Percentiles rank a stretch among this genome's conserved stretches.
phyloP scores from a whole-genome alignment of 2,888 invertebrate species.

The Melanotus villosus region DNA sequence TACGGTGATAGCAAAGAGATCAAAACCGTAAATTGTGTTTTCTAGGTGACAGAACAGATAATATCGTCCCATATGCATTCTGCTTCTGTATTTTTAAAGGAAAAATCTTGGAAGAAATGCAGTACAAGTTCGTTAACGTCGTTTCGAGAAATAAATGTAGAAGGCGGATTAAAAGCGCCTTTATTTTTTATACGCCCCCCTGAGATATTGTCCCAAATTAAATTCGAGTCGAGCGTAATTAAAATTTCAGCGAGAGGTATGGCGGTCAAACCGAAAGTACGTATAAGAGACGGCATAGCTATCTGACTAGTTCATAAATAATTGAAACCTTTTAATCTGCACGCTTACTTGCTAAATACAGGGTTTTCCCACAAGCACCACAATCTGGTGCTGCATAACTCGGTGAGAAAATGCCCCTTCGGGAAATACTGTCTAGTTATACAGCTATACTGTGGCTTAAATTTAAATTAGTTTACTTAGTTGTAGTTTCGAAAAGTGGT shows the following conservation, averaged over 20 bases:
- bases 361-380: slow-evolving; percentile 14
- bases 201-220: slow-evolving; percentile 4
- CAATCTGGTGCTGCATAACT: slow-evolving; percentile 23
- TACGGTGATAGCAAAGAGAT: slow-evolving; percentile 29
- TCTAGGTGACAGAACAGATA: slow-evolving; percentile 28
- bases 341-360: slow-evolving; percentile 14
- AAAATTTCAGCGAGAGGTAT: neutral
- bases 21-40: slow-evolving; percentile 31
- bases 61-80: slow-evolving; percentile 15
- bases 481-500: slow-evolving; percentile 21
- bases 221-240: neutral
- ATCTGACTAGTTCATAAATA: slow-evolving; percentile 23
- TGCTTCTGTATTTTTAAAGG: neutral
- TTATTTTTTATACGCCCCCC: neutral
- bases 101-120: too few species aligned
- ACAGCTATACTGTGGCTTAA: slow-evolving; percentile 32
- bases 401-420: slow-evolving; percentile 35
- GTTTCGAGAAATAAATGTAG: neutral
- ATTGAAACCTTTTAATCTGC: slow-evolving; percentile 23
- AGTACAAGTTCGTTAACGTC: too few species aligned
- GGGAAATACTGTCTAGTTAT: slow-evolving; percentile 36
- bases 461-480: slow-evolving; percentile 39
- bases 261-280: slow-evolving; percentile 12
- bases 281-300: slow-evolving; percentile 15
- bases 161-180: neutral